A percentile compares a stretch with the other conserved stretches of the same genome.
These are phyloP conservation scores for Trinorchestia longiramus DNA, from an alignment of 1,140 invertebrate genomes.

Conservation along the genomic window DNA sequence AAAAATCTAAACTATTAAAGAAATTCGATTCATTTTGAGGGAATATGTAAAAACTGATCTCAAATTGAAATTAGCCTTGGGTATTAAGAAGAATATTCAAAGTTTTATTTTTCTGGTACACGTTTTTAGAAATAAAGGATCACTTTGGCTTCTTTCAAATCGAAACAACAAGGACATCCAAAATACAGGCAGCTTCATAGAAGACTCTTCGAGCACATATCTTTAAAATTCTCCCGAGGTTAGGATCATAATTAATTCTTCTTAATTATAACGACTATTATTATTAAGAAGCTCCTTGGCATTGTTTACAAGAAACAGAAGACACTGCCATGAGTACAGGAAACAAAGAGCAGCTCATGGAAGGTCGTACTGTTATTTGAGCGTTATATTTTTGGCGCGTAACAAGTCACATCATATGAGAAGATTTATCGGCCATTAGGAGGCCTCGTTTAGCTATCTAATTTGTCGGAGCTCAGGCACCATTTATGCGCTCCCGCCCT, in stretches of 20 bases:
- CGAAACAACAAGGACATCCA: too few species aligned
- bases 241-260: not conserved
- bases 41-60: too few species aligned
- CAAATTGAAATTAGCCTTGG: too few species aligned
- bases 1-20: too few species aligned
- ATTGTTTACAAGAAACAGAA: not conserved
- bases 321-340: not conserved
- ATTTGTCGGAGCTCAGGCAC: slow-evolving; percentile 47
- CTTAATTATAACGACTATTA: not conserved
- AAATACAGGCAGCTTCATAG: too few species aligned
- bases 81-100: too few species aligned
- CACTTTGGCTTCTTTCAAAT: too few species aligned
- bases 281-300: not conserved
- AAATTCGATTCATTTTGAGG: too few species aligned
- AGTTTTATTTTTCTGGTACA: too few species aligned
- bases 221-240: too few species aligned
- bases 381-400: slow-evolving; percentile 12
- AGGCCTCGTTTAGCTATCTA: slow-evolving; percentile 52
- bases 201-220: not conserved
- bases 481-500: not conserved
- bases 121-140: too few species aligned
- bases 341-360: not conserved
- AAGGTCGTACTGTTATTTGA: slow-evolving; percentile 17
- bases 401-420: slow-evolving; percentile 49
- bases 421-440: slow-evolving; percentile 46